phyloP scores from a whole-genome alignment of 2,888 invertebrate genomes.

The Sphaerophoria rueppellii region DNA sequence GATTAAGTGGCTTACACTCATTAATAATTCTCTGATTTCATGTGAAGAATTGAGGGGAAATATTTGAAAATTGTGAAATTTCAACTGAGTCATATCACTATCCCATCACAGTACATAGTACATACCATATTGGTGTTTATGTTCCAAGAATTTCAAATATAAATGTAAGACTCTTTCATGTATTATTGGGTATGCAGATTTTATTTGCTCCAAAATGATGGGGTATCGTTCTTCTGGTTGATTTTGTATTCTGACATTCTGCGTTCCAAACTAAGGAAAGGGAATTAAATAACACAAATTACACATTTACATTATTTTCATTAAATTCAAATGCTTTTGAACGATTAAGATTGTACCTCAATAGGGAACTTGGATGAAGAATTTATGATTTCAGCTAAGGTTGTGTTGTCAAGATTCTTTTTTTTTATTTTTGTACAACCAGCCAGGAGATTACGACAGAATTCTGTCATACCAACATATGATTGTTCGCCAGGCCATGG shows the following conservation, averaged over 20 bases:
- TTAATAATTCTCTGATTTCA: no score
- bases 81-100: background rate
- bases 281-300: background rate
- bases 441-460: constrained; percentile 75
- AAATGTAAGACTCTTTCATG: constrained; percentile 85
- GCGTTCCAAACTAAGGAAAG: constrained; percentile 67
- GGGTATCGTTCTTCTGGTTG: constrained; percentile 66
- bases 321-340: background rate
- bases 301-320: fast-evolving
- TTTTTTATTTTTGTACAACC: constrained; percentile 76
- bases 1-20: no score
- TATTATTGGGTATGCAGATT: constrained; percentile 85
- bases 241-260: constrained; percentile 62
- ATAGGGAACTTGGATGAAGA: constrained; percentile 77
- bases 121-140: constrained; percentile 81
- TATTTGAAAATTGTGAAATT: constrained; percentile 35
- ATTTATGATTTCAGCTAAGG: constrained; percentile 74
- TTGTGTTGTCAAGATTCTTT: constrained; percentile 67
- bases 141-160: constrained; percentile 85
- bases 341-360: constrained; percentile 71
- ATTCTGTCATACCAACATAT: constrained; percentile 72
- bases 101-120: no score
- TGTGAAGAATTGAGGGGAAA: no score
- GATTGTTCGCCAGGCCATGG: constrained; percentile 75
- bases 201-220: constrained; percentile 74